Evolutionary conservation across 30 jellyfish, hydroid and myxozoan species (phyloP), one percentile per base, ranked within the genome.

Genomic region (Rhopilema esculentum): DNA sequence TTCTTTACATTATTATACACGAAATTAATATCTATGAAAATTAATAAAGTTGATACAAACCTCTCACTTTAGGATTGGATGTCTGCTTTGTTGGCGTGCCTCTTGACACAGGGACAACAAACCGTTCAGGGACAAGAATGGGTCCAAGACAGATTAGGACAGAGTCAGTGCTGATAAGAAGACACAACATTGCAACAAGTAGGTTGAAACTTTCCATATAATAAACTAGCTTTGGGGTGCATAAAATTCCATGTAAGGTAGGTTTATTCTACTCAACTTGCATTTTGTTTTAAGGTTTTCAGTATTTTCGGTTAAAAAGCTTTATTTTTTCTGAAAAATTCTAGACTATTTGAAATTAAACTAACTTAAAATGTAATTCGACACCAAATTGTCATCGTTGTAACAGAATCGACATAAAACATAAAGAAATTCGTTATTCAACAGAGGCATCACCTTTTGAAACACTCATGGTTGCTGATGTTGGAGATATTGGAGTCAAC

Each of bases 1-100:
- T 12, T 40, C 9, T 40, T 40, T 40, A 40, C 12, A 2, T 40
- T 40, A 12, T 12, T 40, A 40, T 40, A 2, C 9, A 40, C 6
- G 57, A 6, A 40, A 2, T 40, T 12, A 40, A 40, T 40, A 40
- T 6, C 57, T 40, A 12, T 40, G 57, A 40, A 2, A 40, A 6
- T 6, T 2, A 40, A 12, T 2, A 40, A 40, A 2, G 57, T 40
- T 6, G 6, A 40, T 2, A 40, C 6, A 40, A 12, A 40, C 12
- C 29, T 62, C 27, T 72, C 28, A 72, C 49, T 68, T 0, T 33
- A 92, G 98, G 93, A 4, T 72, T 92, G 23, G 98, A 92, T 80
- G 98, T 75, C 1, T 92, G 98, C 80, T 92, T 85, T 53, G 94
- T 85, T 73, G 98, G 98, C 1, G 91, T 86, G 53, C 98, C 98